These are phyloP conservation scores for Leucoma salicis DNA, from an alignment of 2,888 invertebrate genomes.

Conservation along the genomic window DNA sequence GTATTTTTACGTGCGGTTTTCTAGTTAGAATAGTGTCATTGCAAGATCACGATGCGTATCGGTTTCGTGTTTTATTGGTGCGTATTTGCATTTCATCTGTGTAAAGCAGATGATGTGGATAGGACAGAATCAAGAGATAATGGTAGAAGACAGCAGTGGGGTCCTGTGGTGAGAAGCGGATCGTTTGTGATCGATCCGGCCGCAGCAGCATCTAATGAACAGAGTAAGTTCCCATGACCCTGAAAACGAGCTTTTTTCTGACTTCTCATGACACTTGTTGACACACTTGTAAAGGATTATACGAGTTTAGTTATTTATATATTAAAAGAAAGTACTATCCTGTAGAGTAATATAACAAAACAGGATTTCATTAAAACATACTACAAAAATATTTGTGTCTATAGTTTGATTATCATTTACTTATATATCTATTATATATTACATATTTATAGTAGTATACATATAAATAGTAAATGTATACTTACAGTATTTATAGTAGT, in stretches of 20 bases:
- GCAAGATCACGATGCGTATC: slow-evolving; percentile 77
- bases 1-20: slow-evolving; percentile 58
- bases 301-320: too few species aligned
- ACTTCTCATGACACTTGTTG: slow-evolving; percentile 64
- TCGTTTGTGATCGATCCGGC: slow-evolving; percentile 63
- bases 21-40: slow-evolving; percentile 71
- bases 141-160: slow-evolving; percentile 70
- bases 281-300: too few species aligned
- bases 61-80: slow-evolving; percentile 78
- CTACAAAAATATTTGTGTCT: slow-evolving; percentile 1
- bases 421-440: too few species aligned
- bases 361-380: slow-evolving; percentile 5
- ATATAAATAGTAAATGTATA: too few species aligned
- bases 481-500: too few species aligned
- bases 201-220: slow-evolving; percentile 64
- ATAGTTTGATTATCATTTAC: too few species aligned
- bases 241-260: slow-evolving; percentile 47
- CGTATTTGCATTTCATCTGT: slow-evolving; percentile 75
- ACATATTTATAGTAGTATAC: too few species aligned
- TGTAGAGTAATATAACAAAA: slow-evolving; percentile 26
- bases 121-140: slow-evolving; percentile 70
- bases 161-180: slow-evolving; percentile 60
- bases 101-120: slow-evolving; percentile 73
- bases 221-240: slow-evolving; percentile 63
- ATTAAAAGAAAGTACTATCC: slow-evolving; percentile 35